Evolutionary conservation across 2,113 vertebrate genomes (phyloP), one percentile per base, ranked within the genome.

Genomic region (Microcebus ravelobensis): DNA sequence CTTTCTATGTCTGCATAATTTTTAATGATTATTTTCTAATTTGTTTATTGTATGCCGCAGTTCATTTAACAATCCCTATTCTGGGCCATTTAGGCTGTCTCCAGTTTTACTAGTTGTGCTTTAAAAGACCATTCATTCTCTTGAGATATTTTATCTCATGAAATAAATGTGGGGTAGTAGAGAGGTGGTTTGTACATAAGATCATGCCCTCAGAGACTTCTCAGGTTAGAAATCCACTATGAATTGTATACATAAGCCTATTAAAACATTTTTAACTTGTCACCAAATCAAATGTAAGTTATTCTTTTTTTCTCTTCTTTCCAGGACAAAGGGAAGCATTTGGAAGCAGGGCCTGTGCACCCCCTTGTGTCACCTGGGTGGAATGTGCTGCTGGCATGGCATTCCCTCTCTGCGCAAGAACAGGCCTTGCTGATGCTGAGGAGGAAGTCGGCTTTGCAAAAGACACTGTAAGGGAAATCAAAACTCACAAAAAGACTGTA

Each of bases 11-110:
- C 34, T 89, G n/a, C 65, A 89, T 71, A 34, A 82, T 77, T 95
- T 94, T 81, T 76, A 94, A 82, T 82, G 29, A 8, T 67, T 77
- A 71, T 93, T 87, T 95, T 90, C 48, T 50, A 82, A 84, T 81
- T 87, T 79, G 27, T 88, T 81, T 94, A 87, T 79, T 39, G 79
- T 29, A 42, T 84, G 65, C 29, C 45, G 57, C 90, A 82, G 87
- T 74, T 88, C 36, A 12, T 39, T 67, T 70, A 96, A 74, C 23
- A 70, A 83, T 20, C 34, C 8, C 21, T 87, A 11, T 50, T 93
- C 52, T 92, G 70, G 21, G 48, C 36, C 68, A 57, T 94, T 91
- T 94, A 42, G 48, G 9, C 25, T 73, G 15, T 76, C 48, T 87
- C 48, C 25, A 67, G 68, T 94, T 65, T 67, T 63, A 67, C 23